Percentiles rank a stretch among this genome's conserved stretches.
These are phyloP conservation scores for Daubentonia madagascariensis DNA, from an alignment of 2,113 vertebrate species.

Conservation along the genomic window DNA sequence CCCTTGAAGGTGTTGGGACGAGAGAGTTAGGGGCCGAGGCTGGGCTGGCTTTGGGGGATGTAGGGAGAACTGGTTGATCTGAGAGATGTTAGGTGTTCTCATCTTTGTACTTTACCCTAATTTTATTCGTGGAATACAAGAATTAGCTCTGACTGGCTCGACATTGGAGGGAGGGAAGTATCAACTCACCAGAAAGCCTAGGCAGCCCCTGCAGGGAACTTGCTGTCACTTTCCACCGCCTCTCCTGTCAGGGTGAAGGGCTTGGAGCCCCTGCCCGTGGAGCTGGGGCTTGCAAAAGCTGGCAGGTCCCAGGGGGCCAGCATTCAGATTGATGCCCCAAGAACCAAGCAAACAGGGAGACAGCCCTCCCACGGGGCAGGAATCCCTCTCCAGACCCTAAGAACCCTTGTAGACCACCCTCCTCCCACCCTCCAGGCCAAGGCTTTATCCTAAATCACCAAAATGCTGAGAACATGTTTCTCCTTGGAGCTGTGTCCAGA, in stretches of 20 bases:
- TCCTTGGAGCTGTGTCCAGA: not conserved
- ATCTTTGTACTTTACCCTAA: fast-evolving
- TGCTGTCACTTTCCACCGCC: not conserved
- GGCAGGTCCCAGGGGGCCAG: not conserved
- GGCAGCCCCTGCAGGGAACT: not conserved
- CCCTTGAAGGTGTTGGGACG: fast-evolving
- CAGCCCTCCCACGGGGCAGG: not conserved
- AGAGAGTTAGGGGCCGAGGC: not conserved
- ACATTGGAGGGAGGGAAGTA: not conserved
- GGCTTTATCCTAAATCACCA: slow-evolving; percentile 42
- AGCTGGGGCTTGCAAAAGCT: not conserved
- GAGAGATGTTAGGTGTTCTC: not conserved
- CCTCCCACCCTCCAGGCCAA: fast-evolving
- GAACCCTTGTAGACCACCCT: not conserved
- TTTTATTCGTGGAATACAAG: not conserved
- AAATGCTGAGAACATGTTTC: slow-evolving; percentile 46
- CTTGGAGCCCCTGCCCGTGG: fast-evolving
- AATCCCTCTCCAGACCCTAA: not conserved
- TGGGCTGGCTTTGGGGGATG: fast-evolving
- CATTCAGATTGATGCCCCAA: not conserved
- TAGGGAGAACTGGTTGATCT: no score
- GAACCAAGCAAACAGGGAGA: not conserved
- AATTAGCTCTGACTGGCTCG: not conserved
- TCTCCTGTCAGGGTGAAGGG: not conserved
- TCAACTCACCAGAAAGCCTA: not conserved